phyloP scores from a whole-genome alignment of 1,140 invertebrate genomes.

The Teleogryllus occipitalis region DNA sequence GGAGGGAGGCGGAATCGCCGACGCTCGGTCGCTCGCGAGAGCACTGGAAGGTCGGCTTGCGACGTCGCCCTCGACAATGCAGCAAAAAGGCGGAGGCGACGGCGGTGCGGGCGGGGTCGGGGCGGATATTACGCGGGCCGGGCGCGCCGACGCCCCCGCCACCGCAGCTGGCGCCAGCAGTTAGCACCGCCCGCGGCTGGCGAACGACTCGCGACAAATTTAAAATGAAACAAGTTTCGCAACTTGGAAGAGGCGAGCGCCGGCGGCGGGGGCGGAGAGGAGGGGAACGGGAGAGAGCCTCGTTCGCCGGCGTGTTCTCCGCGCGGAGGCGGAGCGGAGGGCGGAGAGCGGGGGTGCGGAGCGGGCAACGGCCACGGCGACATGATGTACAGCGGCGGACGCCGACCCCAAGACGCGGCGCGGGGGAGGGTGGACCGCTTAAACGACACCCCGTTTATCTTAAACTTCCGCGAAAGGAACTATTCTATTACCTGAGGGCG shows the following conservation, averaged over 20 bases:
- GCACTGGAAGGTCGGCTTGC: too few species aligned
- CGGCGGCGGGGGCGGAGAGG: too few species aligned
- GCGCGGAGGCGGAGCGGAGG: not conserved
- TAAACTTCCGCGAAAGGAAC: not conserved
- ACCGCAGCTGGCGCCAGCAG: not conserved
- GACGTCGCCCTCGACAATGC: too few species aligned
- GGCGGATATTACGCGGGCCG: too few species aligned
- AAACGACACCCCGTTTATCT: not conserved
- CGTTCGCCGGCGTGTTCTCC: too few species aligned
- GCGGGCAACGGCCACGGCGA: not conserved
- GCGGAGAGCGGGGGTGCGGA: not conserved
- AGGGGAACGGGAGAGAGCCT: not conserved
- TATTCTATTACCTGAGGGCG: not conserved
- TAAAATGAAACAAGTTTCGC: not conserved
- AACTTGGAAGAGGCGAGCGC: not conserved
- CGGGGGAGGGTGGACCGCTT: not conserved
- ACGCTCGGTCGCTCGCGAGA: too few species aligned
- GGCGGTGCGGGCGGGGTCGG: too few species aligned
- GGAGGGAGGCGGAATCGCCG: too few species aligned
- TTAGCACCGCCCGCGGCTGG: not conserved
- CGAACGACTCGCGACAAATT: not conserved
- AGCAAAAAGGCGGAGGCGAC: too few species aligned
- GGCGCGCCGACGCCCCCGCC: too few species aligned
- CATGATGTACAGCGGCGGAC: not conserved
- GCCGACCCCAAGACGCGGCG: too few species aligned